Base-by-base conservation (phyloP, 2,113 vertebrate genomes). In the Pedetes capensis region DNA sequence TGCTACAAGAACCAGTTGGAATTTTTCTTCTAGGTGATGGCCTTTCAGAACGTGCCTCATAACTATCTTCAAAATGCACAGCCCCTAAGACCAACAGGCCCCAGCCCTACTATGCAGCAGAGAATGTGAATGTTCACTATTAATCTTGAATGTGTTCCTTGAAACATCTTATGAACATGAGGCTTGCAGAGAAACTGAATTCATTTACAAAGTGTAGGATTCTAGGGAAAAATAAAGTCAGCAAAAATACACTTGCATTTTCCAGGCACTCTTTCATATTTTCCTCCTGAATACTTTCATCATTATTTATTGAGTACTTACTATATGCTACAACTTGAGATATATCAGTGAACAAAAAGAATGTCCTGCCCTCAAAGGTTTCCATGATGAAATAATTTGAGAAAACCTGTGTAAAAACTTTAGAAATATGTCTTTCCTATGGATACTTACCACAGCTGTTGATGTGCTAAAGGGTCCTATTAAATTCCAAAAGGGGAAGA, bases 21-120 rank as follows among this genome's bases (percentile, higher is more conserved):
- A 55, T 29, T 95, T 95, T 96, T 94, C 82, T 72, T 96, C 72
- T 74, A 83, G 91, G 23, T 37, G 47, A 44, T 88, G 51, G 74
- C 71, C 16, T 96, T 92, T 59, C 79, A 39, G 57, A 92, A 66
- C 0, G 23, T 91, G 4, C 55, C 68, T 95, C 34, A 10, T 87
- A 23, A 90, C 6, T 78, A n/a, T 17, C 27, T 74, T 55, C 32
- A 47, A 84, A 89, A 83, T 22, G 47, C 78, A 71, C 39, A 37
- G 53, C 1, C 17, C 39, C 82, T 84, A 84, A n/a, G 78, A 63
- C 57, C 49, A 42, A 66, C 25, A 23, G 8, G 3, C 12, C 3
- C 16, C n/a, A 39, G 12, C 37, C 49, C 32, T 44, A 47, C 47
- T 42, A 14, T 53, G 14, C 64, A 42, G 84, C 27, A 34, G 69